phyloP scores from a whole-genome alignment of 2,797 vertebrate species.

The Rousettus madagascariensis region DNA sequence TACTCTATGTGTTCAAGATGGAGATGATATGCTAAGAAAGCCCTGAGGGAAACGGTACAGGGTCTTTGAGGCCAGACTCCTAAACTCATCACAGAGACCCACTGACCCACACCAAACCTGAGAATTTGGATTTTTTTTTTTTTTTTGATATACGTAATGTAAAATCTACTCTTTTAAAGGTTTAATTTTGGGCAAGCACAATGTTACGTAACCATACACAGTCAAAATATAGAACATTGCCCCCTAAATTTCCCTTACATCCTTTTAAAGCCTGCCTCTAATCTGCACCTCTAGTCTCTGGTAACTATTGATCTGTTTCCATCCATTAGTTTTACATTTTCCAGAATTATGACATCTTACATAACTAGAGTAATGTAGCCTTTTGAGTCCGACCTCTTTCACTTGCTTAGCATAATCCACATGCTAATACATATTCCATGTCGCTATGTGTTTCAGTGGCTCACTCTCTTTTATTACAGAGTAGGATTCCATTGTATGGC shows the following conservation, averaged over 20 bases:
- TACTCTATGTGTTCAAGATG: neutral
- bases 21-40: neutral
- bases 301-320: neutral
- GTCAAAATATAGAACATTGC: neutral
- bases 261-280: neutral
- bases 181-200: neutral
- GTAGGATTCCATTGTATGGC: neutral
- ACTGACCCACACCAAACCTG: neutral
- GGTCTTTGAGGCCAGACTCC: neutral
- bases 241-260: neutral
- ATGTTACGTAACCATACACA: neutral
- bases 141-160: neutral
- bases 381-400: neutral
- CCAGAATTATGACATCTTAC: neutral
- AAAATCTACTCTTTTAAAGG: neutral
- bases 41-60: neutral
- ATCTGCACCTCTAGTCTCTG: neutral
- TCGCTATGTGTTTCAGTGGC: neutral
- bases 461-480: neutral
- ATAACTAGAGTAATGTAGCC: neutral
- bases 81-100: neutral
- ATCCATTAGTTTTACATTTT: neutral
- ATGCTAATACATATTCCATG: neutral
- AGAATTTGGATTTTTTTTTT: neutral
- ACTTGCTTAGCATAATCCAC: neutral